These are phyloP conservation scores for Cheilosia vernalis DNA, from an alignment of 2,888 invertebrate species.

Conservation along the genomic window DNA sequence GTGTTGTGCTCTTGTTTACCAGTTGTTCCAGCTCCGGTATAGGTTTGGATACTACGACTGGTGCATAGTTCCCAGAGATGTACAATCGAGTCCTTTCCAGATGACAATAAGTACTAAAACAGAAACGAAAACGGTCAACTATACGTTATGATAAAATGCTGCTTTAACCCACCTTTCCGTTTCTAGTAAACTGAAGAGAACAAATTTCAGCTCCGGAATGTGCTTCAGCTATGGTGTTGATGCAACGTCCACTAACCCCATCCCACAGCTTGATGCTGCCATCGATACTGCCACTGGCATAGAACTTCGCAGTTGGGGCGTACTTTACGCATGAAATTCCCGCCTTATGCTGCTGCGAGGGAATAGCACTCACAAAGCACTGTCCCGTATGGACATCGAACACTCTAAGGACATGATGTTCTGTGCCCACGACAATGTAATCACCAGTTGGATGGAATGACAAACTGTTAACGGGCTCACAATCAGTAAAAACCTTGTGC, in stretches of 20 bases:
- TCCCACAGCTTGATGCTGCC: constrained; percentile 99
- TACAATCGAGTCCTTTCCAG: constrained; percentile 97
- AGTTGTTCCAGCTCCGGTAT: constrained; percentile 96
- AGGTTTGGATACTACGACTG: constrained; percentile 97
- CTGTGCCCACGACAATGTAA: constrained; percentile 95
- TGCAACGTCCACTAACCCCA: constrained; percentile 95
- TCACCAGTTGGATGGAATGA: constrained; percentile 98
- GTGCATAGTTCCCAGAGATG: constrained; percentile 99
- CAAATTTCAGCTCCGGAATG: constrained; percentile 98
- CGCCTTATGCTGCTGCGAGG: constrained; percentile 92
- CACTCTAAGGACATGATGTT: constrained; percentile 94
- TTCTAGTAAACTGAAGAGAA: constrained; percentile 96
- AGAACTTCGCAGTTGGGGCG: constrained; percentile 84
- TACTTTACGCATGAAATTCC: constrained; percentile 90
- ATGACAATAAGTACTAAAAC: constrained; percentile 94
- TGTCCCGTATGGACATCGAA: constrained; percentile 98
- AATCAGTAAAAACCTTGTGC: constrained; percentile 97
- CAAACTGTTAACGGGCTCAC: constrained; percentile 94
- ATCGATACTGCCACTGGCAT: constrained; percentile 95
- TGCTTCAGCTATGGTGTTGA: constrained; percentile 96
- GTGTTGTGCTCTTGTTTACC: constrained; percentile 97
- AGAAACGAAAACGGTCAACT: constrained; percentile 37
- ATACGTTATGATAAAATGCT: background rate
- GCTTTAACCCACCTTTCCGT: constrained; percentile 91
- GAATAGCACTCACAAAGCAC: constrained; percentile 96